phyloP scores from a whole-genome alignment of 2,797 vertebrate genomes.

The Gymnoscopelus braueri region DNA sequence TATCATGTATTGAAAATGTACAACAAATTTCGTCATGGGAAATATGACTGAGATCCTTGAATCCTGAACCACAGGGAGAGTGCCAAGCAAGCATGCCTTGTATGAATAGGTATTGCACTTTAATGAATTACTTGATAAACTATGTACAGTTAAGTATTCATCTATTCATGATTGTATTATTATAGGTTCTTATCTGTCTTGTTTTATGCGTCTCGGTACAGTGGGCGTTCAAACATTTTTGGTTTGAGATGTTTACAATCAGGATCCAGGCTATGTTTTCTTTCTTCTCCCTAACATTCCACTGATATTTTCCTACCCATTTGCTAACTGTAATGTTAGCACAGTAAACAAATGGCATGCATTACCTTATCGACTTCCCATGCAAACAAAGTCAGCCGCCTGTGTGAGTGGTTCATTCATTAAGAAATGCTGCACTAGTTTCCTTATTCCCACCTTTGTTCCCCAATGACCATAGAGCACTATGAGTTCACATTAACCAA shows the following conservation, averaged over 20 bases:
- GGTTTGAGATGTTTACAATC: slow-evolving; percentile 37
- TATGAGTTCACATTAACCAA: not conserved
- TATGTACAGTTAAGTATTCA: slow-evolving; percentile 29
- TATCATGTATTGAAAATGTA: not conserved
- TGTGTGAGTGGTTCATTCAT: slow-evolving; percentile 16
- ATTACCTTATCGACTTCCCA: slow-evolving; percentile 14
- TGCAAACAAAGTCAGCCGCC: slow-evolving; percentile 17
- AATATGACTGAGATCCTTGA: too few relatives aligned
- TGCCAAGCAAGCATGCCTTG: slow-evolving; percentile 1
- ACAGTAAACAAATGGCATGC: slow-evolving; percentile 27
- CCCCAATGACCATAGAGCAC: not conserved
- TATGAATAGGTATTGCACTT: slow-evolving; percentile 3
- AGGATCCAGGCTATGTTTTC: slow-evolving; percentile 41
- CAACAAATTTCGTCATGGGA: too few relatives aligned
- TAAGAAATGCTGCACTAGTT: slow-evolving; percentile 1
- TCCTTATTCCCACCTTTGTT: slow-evolving; percentile 23
- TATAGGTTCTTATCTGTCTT: slow-evolving; percentile 39
- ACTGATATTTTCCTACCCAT: slow-evolving; percentile 22
- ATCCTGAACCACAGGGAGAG: not conserved
- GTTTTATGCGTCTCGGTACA: slow-evolving; percentile 19
- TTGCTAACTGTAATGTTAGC: slow-evolving; percentile 23
- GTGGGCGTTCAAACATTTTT: slow-evolving; percentile 19
- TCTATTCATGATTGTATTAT: slow-evolving; percentile 30
- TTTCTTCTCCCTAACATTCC: slow-evolving; percentile 30
- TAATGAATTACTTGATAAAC: slow-evolving; percentile 23